A percentile compares a stretch with the other conserved stretches of the same genome.
Evolutionary conservation across 2,888 invertebrate species (phyloP).

Genomic region (Hyppa rectilinea): DNA sequence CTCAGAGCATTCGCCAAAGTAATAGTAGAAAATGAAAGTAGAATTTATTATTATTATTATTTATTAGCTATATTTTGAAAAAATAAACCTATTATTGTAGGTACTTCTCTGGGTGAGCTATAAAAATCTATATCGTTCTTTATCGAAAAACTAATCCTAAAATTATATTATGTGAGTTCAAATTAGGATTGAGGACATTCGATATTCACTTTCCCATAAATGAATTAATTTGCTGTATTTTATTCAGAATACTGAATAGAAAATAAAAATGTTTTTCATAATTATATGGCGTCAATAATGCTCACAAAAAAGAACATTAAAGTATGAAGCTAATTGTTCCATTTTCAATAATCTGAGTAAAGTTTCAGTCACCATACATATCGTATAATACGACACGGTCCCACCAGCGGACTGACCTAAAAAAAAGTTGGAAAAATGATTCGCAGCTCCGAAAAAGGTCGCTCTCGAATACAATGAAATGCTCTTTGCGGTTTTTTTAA

Average conservation of each 20-base stretch:
- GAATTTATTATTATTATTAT: too few species aligned
- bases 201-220: too few species aligned
- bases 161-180: background rate
- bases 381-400: conserved; percentile 28
- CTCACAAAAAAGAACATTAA: background rate
- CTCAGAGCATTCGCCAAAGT: background rate
- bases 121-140: background rate
- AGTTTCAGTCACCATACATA: conserved; percentile 31
- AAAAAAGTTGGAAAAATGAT: conserved; percentile 73
- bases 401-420: conserved; percentile 66
- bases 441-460: conserved; percentile 71
- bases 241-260: background rate
- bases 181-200: background rate
- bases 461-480: conserved; percentile 73
- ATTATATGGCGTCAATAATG: background rate
- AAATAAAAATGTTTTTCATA: background rate
- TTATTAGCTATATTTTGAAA: background rate
- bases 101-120: background rate
- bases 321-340: background rate
- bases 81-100: too few species aligned
- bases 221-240: too few species aligned
- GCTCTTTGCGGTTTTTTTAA: conserved; percentile 73
- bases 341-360: conserved; percentile 2
- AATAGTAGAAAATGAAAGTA: background rate
- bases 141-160: background rate